phyloP scores from a whole-genome alignment of 2,888 invertebrate species.

The Monopis laevigella region DNA sequence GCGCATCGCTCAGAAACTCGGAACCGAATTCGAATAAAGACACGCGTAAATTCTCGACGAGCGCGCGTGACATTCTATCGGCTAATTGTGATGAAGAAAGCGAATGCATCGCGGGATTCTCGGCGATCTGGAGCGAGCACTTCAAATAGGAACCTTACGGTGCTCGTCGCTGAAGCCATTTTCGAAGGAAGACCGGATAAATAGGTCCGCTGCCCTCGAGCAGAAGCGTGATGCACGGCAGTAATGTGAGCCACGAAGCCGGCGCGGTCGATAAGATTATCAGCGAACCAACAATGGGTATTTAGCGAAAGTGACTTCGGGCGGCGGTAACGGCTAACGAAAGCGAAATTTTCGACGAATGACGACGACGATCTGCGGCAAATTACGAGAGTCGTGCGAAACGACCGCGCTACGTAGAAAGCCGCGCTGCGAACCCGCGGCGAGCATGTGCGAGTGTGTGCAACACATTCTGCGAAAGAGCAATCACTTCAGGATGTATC shows the following conservation, averaged over 20 bases:
- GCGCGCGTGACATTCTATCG: slow-evolving; percentile 28
- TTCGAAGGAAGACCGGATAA: not conserved
- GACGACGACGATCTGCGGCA: slow-evolving; percentile 11
- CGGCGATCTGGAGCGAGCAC: not conserved
- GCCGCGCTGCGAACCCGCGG: slow-evolving; percentile 3
- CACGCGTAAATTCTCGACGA: slow-evolving; percentile 10
- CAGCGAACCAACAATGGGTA: slow-evolving; percentile 22
- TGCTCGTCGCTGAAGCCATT: not conserved
- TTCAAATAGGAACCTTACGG: not conserved
- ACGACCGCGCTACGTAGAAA: slow-evolving; percentile 10
- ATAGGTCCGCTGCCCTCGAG: slow-evolving; percentile 1
- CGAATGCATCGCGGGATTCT: slow-evolving; percentile 7
- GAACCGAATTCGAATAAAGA: slow-evolving; percentile 3
- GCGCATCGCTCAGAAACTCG: not conserved
- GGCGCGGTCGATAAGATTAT: slow-evolving; percentile 8
- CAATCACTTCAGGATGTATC: slow-evolving; percentile 1
- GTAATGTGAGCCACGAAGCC: slow-evolving; percentile 1
- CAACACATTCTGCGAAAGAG: not conserved
- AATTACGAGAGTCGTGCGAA: slow-evolving; percentile 13
- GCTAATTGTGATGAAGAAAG: slow-evolving; percentile 31
- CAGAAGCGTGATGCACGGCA: slow-evolving; percentile 4
- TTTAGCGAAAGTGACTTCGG: slow-evolving; percentile 27
- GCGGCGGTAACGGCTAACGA: slow-evolving; percentile 20
- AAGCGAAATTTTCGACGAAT: slow-evolving; percentile 24
- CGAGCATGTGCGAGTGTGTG: slow-evolving; percentile 4